These are phyloP conservation scores for Xylophagus ater DNA, from an alignment of 2,888 invertebrate genomes.

Conservation along the genomic window DNA sequence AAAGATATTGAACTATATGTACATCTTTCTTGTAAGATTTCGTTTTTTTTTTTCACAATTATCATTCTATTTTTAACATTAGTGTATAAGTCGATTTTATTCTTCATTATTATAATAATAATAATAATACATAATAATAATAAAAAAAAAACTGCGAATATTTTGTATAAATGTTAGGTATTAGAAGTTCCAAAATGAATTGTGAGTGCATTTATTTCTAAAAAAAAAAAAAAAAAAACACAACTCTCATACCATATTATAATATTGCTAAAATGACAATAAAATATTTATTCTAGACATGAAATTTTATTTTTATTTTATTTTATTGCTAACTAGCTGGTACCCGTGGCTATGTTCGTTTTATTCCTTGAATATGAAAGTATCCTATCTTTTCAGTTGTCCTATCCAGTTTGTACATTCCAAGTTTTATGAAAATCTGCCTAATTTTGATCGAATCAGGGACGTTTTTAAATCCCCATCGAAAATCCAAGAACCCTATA, in stretches of 20 bases:
- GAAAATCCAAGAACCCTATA: too few species aligned
- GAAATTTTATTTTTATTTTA: background rate
- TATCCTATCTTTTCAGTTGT: too few species aligned
- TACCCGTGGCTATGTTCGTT: background rate
- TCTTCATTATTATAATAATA: background rate
- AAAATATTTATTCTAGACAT: slow-evolving; percentile 15
- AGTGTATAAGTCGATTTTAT: background rate
- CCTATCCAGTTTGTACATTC: too few species aligned
- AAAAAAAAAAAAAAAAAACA: slow-evolving; percentile 5
- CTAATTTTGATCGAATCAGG: background rate
- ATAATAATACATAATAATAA: background rate
- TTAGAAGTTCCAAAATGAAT: background rate
- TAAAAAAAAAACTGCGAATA: slow-evolving; percentile 11
- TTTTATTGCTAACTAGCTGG: background rate
- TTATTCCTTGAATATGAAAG: background rate
- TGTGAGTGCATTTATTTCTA: slow-evolving; percentile 12
- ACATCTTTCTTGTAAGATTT: background rate
- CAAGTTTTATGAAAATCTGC: background rate
- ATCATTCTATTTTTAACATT: background rate
- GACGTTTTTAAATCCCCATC: too few species aligned
- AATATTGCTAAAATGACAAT: slow-evolving; percentile 15
- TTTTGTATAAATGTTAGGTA: slow-evolving; percentile 10
- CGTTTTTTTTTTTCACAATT: background rate
- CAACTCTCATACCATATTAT: slow-evolving; percentile 9
- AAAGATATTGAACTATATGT: background rate